Conservation (phyloP, 2,113 vertebrate genomes). For the Lynx canadensis region DNA sequence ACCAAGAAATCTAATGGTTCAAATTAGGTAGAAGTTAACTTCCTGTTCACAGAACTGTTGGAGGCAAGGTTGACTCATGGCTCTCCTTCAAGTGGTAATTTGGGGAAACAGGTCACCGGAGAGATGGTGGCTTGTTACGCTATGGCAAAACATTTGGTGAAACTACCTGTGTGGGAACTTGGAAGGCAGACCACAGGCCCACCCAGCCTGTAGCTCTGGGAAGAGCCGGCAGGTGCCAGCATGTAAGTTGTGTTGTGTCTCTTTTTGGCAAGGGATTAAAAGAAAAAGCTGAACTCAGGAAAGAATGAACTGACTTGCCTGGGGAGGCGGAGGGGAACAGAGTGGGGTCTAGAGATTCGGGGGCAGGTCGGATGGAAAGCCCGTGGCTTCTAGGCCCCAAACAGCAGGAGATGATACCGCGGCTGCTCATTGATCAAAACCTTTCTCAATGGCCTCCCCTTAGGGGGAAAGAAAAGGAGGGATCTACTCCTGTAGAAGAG, state of each 20-base stretch:
- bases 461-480: not conserved
- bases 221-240: not conserved
- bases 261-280: not conserved
- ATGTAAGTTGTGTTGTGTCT: not conserved
- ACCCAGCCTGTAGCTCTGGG: too few relatives aligned
- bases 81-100: not conserved
- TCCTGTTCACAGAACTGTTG: not conserved
- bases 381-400: not conserved
- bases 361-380: accelerated
- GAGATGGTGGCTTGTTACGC: not conserved
- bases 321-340: not conserved
- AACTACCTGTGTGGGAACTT: not conserved
- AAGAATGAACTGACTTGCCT: not conserved
- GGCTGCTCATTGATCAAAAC: too few relatives aligned
- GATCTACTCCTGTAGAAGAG: not conserved
- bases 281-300: not conserved
- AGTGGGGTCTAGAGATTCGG: not conserved
- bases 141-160: not conserved
- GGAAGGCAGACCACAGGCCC: not conserved
- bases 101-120: not conserved
- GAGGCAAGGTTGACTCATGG: not conserved
- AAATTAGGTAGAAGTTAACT: not conserved
- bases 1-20: not conserved
- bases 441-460: not conserved
- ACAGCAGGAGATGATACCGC: not conserved